Conservation (phyloP, 2,888 invertebrate genomes). For the Phyllotreta striolata region DNA sequence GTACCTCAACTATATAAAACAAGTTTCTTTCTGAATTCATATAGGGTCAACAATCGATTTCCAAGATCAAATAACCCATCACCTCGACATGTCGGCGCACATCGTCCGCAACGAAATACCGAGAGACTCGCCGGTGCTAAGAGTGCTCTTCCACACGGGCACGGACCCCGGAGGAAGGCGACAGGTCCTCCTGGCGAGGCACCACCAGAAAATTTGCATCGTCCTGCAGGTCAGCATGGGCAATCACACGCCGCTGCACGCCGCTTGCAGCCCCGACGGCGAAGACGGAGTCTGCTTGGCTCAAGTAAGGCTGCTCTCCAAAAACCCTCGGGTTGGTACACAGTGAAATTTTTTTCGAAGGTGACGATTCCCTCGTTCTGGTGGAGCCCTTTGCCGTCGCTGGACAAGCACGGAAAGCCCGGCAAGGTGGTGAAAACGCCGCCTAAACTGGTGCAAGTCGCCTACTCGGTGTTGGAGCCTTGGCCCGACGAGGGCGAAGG, state of each 20-base stretch:
- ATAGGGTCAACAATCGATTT: constrained; percentile 63
- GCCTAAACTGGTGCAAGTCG: constrained; percentile 79
- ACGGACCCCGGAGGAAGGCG: constrained; percentile 83
- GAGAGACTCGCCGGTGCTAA: constrained; percentile 88
- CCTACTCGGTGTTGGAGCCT: constrained; percentile 89
- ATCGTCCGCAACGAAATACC: constrained; percentile 87
- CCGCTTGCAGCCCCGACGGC: constrained; percentile 93
- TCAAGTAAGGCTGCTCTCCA: constrained; percentile 45
- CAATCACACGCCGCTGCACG: constrained; percentile 72
- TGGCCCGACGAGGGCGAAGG: constrained; percentile 71
- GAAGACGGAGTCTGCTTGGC: constrained; percentile 93
- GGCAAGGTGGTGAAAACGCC: constrained; percentile 63
- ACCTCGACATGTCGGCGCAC: constrained; percentile 92
- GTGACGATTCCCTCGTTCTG: constrained; percentile 88
- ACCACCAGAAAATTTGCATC: constrained; percentile 77
- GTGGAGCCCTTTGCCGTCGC: constrained; percentile 82
- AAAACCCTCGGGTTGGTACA: not conserved
- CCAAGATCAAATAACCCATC: constrained; percentile 72
- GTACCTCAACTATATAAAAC: not conserved
- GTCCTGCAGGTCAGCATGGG: constrained; percentile 77
- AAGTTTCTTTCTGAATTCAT: not conserved
- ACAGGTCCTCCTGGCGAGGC: constrained; percentile 66
- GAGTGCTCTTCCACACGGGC: constrained; percentile 92
- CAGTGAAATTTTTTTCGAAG: constrained; percentile 19
- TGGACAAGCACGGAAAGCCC: constrained; percentile 67